Percentiles rank a stretch among this genome's conserved stretches.
phyloP scores from a whole-genome alignment of 2,797 vertebrate species.

The Apogon hyalosoma region DNA sequence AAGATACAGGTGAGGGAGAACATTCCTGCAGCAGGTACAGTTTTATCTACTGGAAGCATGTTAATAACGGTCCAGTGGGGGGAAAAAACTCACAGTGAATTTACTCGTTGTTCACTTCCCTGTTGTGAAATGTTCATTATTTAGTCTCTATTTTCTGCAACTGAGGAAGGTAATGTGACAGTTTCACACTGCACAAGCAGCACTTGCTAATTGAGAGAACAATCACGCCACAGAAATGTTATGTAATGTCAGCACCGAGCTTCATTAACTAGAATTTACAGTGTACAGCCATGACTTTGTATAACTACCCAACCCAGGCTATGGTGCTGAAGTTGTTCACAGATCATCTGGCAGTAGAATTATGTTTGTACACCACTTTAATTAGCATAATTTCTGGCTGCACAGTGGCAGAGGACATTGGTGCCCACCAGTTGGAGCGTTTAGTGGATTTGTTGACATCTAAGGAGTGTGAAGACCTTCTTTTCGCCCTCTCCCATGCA shows the following conservation, averaged over 20 bases:
- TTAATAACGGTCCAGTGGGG: not conserved
- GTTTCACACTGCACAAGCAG: slow-evolving; percentile 29
- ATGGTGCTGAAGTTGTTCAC: not conserved
- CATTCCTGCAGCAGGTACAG: slow-evolving; percentile 21
- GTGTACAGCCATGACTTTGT: slow-evolving; percentile 4
- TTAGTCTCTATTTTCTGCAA: slow-evolving; percentile 48
- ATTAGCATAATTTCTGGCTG: not conserved
- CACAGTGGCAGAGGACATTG: slow-evolving; percentile 80
- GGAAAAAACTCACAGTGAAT: slow-evolving; percentile 11
- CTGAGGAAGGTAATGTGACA: slow-evolving; percentile 33
- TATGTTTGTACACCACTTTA: not conserved
- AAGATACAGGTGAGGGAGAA: slow-evolving; percentile 75
- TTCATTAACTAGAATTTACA: slow-evolving; percentile 32
- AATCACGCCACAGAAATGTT: slow-evolving; percentile 16
- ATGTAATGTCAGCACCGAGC: slow-evolving; percentile 42
- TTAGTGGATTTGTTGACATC: slow-evolving; percentile 86
- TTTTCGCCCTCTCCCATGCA: slow-evolving; percentile 69
- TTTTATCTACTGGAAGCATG: slow-evolving; percentile 20
- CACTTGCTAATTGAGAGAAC: slow-evolving; percentile 56
- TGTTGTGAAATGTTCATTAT: slow-evolving; percentile 42
- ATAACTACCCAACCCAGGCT: slow-evolving; percentile 1
- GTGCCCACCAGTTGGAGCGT: slow-evolving; percentile 83
- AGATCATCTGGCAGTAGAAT: not conserved
- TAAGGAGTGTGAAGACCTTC: slow-evolving; percentile 85
- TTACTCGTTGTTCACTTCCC: slow-evolving; percentile 32